Percentiles rank a stretch among this genome's conserved stretches.
phyloP scores from a whole-genome alignment of 2,113 vertebrate species.

The Serinus canaria region DNA sequence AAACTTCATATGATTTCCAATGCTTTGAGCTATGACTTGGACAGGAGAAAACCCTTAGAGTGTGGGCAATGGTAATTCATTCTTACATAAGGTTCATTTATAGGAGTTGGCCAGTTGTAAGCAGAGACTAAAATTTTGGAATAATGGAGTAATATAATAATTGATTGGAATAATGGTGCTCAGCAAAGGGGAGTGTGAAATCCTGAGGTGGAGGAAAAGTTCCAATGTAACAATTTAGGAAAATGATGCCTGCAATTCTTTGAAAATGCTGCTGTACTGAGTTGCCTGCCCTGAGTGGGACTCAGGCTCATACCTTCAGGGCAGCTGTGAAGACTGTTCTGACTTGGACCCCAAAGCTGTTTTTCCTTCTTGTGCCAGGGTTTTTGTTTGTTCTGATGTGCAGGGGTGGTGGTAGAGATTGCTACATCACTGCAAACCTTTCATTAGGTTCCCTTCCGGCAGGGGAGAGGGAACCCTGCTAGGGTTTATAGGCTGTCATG shows the following conservation, averaged over 20 bases:
- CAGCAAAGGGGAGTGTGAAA: neutral
- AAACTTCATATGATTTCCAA: neutral
- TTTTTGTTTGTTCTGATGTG: neutral
- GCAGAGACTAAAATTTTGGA: neutral
- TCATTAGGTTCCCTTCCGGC: neutral
- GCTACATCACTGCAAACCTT: neutral
- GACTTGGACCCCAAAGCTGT: neutral
- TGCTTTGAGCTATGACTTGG: neutral
- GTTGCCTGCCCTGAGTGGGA: neutral
- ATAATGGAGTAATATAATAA: too few species aligned
- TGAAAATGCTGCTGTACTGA: neutral
- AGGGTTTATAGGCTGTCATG: accelerated
- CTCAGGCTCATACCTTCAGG: accelerated
- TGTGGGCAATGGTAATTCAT: neutral
- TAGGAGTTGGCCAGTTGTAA: neutral
- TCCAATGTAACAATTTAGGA: neutral
- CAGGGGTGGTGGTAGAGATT: neutral
- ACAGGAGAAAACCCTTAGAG: neutral
- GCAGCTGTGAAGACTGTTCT: neutral
- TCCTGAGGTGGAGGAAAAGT: neutral
- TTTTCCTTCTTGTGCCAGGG: neutral
- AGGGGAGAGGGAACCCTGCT: neutral
- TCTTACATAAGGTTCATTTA: neutral
- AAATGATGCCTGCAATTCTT: neutral
- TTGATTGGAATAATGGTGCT: neutral